Percentiles rank a stretch among this genome's conserved stretches.
Conservation (phyloP, 2,888 invertebrate species). For the Drosophila mimetica region DNA sequence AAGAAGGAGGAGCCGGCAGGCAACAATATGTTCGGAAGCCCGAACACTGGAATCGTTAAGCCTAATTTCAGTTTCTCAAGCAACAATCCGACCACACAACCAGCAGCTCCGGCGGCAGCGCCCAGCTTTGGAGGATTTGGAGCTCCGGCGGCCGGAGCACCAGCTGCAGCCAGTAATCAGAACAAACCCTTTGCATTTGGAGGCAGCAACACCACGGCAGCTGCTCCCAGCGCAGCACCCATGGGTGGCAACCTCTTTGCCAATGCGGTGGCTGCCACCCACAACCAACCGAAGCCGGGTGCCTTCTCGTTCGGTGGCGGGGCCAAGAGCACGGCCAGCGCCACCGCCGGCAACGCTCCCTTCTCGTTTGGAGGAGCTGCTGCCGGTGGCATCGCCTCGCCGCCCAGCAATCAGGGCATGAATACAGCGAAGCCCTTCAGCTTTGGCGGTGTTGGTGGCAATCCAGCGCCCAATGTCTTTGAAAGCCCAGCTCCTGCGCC, state of each 20-base stretch:
- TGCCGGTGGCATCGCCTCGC: constrained; percentile 26
- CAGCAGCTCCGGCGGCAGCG: constrained; percentile 3
- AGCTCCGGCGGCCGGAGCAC: not conserved
- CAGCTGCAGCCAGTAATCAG: not conserved
- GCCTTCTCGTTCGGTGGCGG: constrained; percentile 67
- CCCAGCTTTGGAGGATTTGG: constrained; percentile 27
- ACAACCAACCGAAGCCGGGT: constrained; percentile 43
- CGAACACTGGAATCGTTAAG: constrained; percentile 16
- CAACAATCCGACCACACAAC: constrained; percentile 3
- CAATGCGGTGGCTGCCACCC: constrained; percentile 46
- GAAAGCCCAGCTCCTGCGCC: constrained; percentile 40
- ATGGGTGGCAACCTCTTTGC: constrained; percentile 67
- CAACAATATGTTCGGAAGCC: constrained; percentile 18
- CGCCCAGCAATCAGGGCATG: constrained; percentile 22
- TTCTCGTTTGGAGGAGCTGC: constrained; percentile 65
- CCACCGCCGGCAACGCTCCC: constrained; percentile 24
- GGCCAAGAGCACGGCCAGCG: constrained; percentile 17
- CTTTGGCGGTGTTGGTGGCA: constrained; percentile 51
- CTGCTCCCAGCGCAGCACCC: constrained; percentile 18
- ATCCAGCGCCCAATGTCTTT: constrained; percentile 51
- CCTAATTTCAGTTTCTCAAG: constrained; percentile 19
- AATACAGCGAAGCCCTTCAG: constrained; percentile 59
- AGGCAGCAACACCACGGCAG: not conserved
- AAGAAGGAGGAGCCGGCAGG: constrained; percentile 13
- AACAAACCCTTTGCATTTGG: constrained; percentile 39